A percentile compares a stretch with the other conserved stretches of the same genome.
Evolutionary conservation across 2,888 invertebrate species (phyloP).

Genomic region (Andrena haemorrhoa): DNA sequence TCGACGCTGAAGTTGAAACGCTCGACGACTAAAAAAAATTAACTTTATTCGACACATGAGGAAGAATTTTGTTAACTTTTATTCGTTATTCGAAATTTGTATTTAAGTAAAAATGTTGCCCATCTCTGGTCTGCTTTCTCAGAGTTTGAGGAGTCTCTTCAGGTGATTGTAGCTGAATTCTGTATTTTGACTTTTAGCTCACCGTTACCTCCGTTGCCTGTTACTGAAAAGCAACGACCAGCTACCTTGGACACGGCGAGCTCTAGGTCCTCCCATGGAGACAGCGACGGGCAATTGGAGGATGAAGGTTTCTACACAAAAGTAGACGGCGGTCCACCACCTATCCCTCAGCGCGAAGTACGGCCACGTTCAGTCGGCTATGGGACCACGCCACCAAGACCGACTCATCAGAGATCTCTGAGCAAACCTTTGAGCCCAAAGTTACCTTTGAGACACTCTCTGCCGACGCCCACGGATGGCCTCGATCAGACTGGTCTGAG

Average conservation of each 20-base stretch:
- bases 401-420: slow-evolving; percentile 84
- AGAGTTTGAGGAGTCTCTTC: not conserved
- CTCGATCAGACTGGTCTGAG: slow-evolving; percentile 85
- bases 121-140: not conserved
- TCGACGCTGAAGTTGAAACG: too few relatives aligned
- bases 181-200: slow-evolving; percentile 86
- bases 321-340: slow-evolving; percentile 85
- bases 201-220: slow-evolving; percentile 92
- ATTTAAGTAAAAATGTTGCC: too few relatives aligned
- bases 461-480: slow-evolving; percentile 86
- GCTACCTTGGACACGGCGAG: slow-evolving; percentile 78
- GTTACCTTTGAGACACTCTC: slow-evolving; percentile 85
- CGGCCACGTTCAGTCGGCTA: slow-evolving; percentile 88
- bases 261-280: slow-evolving; percentile 78
- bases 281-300: slow-evolving; percentile 80
- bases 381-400: slow-evolving; percentile 84
- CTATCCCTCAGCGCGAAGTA: slow-evolving; percentile 87
- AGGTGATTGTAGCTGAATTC: not conserved
- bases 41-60: not conserved
- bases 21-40: too few relatives aligned
- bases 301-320: slow-evolving; percentile 83
- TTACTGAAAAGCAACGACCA: slow-evolving; percentile 85
- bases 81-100: too few relatives aligned
- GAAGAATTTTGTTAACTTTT: too few relatives aligned
- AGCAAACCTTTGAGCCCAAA: slow-evolving; percentile 87